Evolutionary conservation across 37 sponge, comb jelly and placozoan species (phyloP), one percentile per base, ranked within the genome.

Genomic region (Chondrilla cf. caribensis): DNA sequence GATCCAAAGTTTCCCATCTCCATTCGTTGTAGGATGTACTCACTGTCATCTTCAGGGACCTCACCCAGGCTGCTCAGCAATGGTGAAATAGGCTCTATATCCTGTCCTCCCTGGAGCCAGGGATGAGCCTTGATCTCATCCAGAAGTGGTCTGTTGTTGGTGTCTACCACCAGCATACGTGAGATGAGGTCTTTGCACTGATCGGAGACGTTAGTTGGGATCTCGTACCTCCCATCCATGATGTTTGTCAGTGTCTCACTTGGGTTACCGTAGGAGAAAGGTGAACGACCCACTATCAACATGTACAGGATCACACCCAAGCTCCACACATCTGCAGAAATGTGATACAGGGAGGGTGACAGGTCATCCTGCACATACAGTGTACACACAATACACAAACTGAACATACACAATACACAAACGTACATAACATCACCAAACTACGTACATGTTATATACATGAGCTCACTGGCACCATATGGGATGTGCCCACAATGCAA

Each of bases 231-330:
- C 41, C 92, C 92, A 55, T 98, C 98, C 94, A 98, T 95, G 42
- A 98, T 98, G 55, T 88, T 86, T 7, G 94, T 91, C n/a, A 98
- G 87, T 17, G 92, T 95, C 80, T 98, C 98, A 29, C 88, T 95
- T 47, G 96, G 86, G 25, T 89, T 91, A 3, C 91, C 98, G 40
- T 72, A 94, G 17, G 88, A 84, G 84, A 98, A 98, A 0, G 98
- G 98, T 1, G 93, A 89, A 21, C 86, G 89, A 0, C 96, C 98
- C 41, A 85, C 87, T 32, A 95, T 91, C 86, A 98, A 67, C 96
- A 93, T 93, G 82, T 81, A 98, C 79, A 98, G 87, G 43, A 98
- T 95, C 39, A 98, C 98, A 37, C 98, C 98, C 31, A 98, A 84
- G 42, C 96, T 95, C 98, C 98, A 98, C 70, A 95, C 92, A 85